Base-by-base conservation (phyloP, 2,113 vertebrate species). In the Cathartes aura region DNA sequence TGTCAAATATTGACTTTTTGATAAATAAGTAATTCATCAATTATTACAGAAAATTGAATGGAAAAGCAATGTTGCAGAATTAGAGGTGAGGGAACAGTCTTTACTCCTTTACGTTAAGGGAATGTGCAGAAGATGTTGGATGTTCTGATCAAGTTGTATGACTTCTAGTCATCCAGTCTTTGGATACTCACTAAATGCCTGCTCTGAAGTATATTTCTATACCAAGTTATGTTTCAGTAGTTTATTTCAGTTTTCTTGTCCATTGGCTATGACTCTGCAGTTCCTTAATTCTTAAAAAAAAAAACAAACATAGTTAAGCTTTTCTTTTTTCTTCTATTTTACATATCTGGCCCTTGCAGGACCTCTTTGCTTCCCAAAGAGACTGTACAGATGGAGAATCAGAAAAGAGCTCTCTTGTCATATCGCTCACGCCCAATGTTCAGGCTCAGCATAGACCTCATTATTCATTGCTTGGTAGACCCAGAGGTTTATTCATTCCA, bases 401-500 rank as follows among this genome's bases (percentile, higher is more conserved):
- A 48, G 62, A 29, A 53, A 68, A 82, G 21, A 59, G 3, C 11
- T 87, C 6, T 2, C 5, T 26, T 14, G 36, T 78, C 30, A 27
- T 62, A 34, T 29, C 81, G 15, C 19, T 70, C 12, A 47, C 0
- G 0, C 17, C 8, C 26, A 22, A 3, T 40, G 29, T 34, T 90
- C 58, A 86, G 30, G 12, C n/a, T 86, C 38, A 66, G 30, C 15
- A 43, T 11, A 93, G 32, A 68, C n/a, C 22, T 95, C 27, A 67
- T 86, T 93, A 68, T 66, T 88, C 53, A 45, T 48, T 92, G 48
- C 45, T 80, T 59, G 40, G 26, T 74, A 87, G 43, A 72, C 32
- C 34, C 42, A 94, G 68, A 95, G 24, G 6, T 83, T 96, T 94
- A 85, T 52, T 22, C 29, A 71, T 80, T 92, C 42, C 50, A 90